Evolutionary conservation across 1,140 invertebrate genomes (phyloP).

Genomic region (Mercenaria mercenaria): DNA sequence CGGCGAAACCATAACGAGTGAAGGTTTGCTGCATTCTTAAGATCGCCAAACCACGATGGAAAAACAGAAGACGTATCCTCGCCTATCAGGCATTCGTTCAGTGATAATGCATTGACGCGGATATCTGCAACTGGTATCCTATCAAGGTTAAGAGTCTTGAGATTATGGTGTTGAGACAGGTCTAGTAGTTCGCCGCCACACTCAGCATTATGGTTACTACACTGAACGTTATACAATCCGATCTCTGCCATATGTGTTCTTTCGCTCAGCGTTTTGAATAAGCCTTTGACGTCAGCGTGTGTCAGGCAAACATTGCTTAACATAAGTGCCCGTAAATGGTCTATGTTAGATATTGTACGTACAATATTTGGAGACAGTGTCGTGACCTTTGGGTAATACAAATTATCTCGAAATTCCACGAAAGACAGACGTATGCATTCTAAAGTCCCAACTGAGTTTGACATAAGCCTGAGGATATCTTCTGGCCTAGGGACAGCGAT

Average conservation of each 20-base stretch:
- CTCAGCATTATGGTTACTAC: not conserved
- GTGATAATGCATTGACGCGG: not conserved
- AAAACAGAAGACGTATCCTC: not conserved
- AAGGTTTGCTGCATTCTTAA: not conserved
- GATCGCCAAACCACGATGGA: not conserved
- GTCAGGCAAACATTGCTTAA: not conserved
- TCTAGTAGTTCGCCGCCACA: not conserved
- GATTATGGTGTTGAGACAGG: not conserved
- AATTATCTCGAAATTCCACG: not conserved
- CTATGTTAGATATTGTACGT: not conserved
- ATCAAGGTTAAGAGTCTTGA: not conserved
- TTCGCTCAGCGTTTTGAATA: not conserved
- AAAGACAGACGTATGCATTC: not conserved
- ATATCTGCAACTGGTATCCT: not conserved
- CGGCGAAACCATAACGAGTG: not conserved
- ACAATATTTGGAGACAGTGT: not conserved
- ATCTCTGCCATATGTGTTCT: not conserved
- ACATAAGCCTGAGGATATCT: not conserved
- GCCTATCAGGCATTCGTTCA: not conserved
- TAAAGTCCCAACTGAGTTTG: not conserved
- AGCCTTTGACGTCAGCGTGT: not conserved
- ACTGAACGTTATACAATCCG: not conserved
- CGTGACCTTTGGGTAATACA: not conserved
- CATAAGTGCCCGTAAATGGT: not conserved
- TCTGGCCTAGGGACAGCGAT: not conserved